Evolutionary conservation across 2,113 vertebrate species (phyloP).

Genomic region (Platycercus adscitus): DNA sequence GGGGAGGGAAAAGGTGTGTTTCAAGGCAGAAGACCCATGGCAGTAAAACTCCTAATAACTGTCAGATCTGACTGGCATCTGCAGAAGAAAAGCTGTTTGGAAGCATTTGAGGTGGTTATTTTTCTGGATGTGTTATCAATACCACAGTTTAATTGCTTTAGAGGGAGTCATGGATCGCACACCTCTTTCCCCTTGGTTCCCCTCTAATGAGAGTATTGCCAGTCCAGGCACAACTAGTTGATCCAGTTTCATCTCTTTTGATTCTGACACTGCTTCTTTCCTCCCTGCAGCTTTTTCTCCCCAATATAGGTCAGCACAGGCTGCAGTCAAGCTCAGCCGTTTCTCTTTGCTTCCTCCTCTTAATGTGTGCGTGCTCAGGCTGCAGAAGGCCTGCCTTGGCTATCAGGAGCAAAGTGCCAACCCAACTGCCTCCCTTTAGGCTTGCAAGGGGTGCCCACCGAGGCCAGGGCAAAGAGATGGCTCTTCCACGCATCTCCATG

Average conservation of each 20-base stretch:
- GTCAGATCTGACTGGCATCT: not conserved
- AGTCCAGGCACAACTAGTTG: conserved; percentile 53
- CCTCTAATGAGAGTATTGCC: conserved; percentile 58
- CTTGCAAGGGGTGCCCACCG: not conserved
- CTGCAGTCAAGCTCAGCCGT: not conserved
- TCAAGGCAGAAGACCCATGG: not conserved
- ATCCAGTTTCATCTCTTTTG: conserved; percentile 65
- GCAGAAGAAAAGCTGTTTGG: conserved; percentile 34
- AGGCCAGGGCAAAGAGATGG: not conserved
- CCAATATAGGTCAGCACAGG: conserved; percentile 60
- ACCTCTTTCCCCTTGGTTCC: conserved; percentile 18
- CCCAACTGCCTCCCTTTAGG: not conserved
- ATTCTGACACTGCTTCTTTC: conserved; percentile 30
- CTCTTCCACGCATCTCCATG: not conserved
- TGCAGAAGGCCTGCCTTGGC: not conserved
- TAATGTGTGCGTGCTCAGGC: not conserved
- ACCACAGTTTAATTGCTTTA: conserved; percentile 41
- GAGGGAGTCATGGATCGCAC: not conserved
- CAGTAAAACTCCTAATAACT: not conserved
- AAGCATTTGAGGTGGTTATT: not conserved
- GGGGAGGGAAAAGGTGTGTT: not conserved
- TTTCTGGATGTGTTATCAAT: not conserved
- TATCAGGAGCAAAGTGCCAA: not conserved
- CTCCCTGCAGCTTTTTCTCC: conserved; percentile 43
- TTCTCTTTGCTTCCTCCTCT: not conserved